phyloP scores from a whole-genome alignment of 2,113 vertebrate species.

The Trogon melanurus region DNA sequence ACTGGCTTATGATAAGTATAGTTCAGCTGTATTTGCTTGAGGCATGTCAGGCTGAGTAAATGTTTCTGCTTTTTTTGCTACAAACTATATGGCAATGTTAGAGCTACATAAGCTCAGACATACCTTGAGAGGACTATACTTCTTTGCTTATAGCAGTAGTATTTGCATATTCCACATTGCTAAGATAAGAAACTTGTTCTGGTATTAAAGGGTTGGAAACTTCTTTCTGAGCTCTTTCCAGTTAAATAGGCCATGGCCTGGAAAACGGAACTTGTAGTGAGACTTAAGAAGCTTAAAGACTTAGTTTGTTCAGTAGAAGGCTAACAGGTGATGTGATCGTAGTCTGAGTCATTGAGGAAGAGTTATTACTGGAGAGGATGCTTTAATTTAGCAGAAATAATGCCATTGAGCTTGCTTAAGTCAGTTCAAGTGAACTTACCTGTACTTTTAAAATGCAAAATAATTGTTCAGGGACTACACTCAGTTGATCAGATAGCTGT shows the following conservation, averaged over 20 bases:
- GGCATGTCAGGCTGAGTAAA: not conserved
- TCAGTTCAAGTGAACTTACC: not conserved
- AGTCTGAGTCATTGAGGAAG: not conserved
- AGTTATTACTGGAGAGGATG: not conserved
- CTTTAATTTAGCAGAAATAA: slow-evolving; percentile 11
- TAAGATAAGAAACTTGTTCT: not conserved
- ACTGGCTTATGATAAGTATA: not conserved
- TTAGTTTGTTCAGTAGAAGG: slow-evolving; percentile 20
- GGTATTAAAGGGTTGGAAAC: not conserved
- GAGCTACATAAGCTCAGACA: not conserved
- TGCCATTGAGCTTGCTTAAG: not conserved
- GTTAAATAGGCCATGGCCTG: slow-evolving; percentile 37
- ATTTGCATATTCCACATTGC: not conserved
- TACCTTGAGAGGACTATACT: not conserved
- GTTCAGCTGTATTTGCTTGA: not conserved
- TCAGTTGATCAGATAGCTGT: not conserved
- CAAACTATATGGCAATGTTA: not conserved
- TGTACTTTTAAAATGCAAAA: not conserved
- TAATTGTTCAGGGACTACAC: not conserved
- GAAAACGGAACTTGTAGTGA: slow-evolving; percentile 1
- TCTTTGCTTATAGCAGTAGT: not conserved
- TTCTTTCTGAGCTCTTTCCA: not conserved
- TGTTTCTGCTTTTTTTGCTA: not conserved
- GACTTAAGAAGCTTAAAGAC: slow-evolving; percentile 49
- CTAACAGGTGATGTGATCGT: slow-evolving; percentile 18